Conservation (phyloP, 2,888 invertebrate species). For the Salticus scenicus region DNA sequence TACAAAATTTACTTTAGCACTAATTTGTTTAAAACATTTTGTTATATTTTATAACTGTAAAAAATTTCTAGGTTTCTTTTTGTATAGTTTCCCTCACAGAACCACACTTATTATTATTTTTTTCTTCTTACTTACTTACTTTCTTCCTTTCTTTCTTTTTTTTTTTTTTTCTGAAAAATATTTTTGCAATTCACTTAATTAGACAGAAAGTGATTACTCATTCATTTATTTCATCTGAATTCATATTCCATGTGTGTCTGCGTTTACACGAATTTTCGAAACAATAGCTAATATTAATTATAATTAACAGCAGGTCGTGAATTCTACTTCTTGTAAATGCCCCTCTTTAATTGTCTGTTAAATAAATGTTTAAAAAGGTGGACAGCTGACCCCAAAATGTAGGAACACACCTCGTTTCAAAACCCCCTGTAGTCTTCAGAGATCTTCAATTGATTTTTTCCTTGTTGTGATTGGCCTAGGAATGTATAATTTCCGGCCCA, state of each 20-base stretch:
- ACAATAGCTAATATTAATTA: not conserved
- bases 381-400: not conserved
- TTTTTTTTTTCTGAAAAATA: too few relatives aligned
- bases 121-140: too few relatives aligned
- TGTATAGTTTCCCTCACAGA: too few relatives aligned
- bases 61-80: too few relatives aligned
- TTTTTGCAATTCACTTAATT: too few relatives aligned
- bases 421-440: not conserved
- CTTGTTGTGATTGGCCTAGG: not conserved
- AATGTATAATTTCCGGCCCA: not conserved
- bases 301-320: not conserved
- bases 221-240: slow-evolving; percentile 2
- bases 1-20: too few relatives aligned
- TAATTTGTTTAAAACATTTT: too few relatives aligned
- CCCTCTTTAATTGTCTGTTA: not conserved
- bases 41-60: too few relatives aligned
- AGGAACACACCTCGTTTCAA: not conserved
- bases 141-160: too few relatives aligned
- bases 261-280: not conserved
- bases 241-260: not conserved
- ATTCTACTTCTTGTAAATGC: not conserved
- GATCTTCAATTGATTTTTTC: not conserved
- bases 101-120: too few relatives aligned
- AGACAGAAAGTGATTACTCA: too few relatives aligned
- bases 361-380: not conserved